These are phyloP conservation scores for Herpailurus yagouaroundi DNA, from an alignment of 2,113 vertebrate species.

Conservation along the genomic window DNA sequence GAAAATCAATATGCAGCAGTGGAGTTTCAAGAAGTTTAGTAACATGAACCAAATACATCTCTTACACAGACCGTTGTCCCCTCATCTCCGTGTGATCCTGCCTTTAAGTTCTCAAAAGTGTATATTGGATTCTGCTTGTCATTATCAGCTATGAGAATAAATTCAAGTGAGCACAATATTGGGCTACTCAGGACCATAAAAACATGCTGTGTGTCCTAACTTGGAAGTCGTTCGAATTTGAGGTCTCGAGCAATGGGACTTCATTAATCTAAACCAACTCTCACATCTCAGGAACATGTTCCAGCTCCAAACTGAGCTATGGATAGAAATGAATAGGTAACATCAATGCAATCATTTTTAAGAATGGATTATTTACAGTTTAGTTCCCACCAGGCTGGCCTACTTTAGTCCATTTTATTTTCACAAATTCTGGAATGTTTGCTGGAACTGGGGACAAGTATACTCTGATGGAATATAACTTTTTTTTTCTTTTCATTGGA, in stretches of 20 bases:
- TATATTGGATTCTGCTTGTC: not conserved
- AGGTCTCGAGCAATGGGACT: not conserved
- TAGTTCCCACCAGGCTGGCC: not conserved
- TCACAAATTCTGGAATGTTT: not conserved
- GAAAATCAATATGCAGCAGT: not conserved
- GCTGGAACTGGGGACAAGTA: not conserved
- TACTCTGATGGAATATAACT: not conserved
- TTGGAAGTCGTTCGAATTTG: not conserved
- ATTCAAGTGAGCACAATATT: not conserved
- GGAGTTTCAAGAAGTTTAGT: not conserved
- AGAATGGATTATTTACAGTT: not conserved
- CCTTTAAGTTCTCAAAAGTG: not conserved
- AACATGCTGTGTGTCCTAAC: not conserved
- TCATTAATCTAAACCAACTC: slow-evolving; percentile 7
- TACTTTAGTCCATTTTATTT: not conserved
- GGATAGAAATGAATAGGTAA: not conserved
- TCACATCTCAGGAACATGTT: not conserved
- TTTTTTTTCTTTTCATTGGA: not conserved
- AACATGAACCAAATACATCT: not conserved
- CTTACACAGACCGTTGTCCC: not conserved
- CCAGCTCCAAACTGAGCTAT: not conserved
- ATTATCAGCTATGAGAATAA: not conserved
- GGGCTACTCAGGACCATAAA: not conserved
- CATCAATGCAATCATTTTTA: not conserved
- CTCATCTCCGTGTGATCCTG: not conserved